Conservation (phyloP, 2,113 vertebrate genomes). For the Brachirus orientalis region DNA sequence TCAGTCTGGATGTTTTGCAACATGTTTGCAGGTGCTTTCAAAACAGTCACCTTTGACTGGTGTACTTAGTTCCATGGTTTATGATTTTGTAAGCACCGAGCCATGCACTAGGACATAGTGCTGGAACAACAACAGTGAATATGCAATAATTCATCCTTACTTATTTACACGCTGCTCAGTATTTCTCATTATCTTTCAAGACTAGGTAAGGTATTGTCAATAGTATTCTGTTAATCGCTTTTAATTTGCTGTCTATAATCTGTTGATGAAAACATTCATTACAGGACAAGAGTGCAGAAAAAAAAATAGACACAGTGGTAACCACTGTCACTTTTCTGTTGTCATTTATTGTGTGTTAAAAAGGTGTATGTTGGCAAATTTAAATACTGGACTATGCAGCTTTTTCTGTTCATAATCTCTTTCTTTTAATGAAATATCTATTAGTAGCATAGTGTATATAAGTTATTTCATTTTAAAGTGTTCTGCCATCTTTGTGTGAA, state of each 20-base stretch:
- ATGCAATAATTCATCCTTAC: conserved; percentile 4
- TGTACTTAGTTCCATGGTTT: conserved; percentile 9
- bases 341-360: too few species aligned
- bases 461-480: too few species aligned
- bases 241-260: background rate
- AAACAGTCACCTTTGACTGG: conserved; percentile 18
- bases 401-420: too few species aligned
- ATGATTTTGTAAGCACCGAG: background rate
- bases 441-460: too few species aligned
- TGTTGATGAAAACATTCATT: background rate
- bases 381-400: too few species aligned
- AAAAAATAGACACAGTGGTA: too few species aligned
- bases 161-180: background rate
- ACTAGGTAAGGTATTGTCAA: background rate
- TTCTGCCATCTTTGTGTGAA: too few species aligned
- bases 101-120: background rate
- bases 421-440: too few species aligned
- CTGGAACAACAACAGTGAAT: background rate
- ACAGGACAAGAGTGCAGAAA: background rate
- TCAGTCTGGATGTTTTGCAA: conserved; percentile 25
- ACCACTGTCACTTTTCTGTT: background rate
- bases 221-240: background rate
- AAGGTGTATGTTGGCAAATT: too few species aligned
- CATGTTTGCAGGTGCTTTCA: conserved; percentile 28
- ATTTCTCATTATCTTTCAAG: background rate